Percentiles rank a stretch among this genome's conserved stretches.
Evolutionary conservation across 1,140 invertebrate genomes (phyloP).

Genomic region (Trinorchestia longiramus): DNA sequence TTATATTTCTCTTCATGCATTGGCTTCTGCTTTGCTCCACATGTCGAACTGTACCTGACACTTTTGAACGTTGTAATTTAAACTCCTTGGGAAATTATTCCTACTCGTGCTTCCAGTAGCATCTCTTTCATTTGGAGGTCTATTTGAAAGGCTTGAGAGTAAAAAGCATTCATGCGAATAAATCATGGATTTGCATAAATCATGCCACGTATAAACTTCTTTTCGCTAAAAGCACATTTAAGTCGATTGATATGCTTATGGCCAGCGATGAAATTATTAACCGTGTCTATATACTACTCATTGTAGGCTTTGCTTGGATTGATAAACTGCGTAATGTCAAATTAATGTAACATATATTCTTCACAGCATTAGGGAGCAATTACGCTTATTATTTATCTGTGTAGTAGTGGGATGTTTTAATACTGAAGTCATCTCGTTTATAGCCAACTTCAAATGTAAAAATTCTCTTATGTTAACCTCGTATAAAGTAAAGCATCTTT

Average conservation of each 20-base stretch:
- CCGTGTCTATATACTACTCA: neutral
- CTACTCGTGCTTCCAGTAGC: neutral
- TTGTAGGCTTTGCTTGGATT: neutral
- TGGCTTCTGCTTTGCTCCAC: neutral
- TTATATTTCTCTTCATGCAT: neutral
- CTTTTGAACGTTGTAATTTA: neutral
- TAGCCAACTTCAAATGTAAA: no score
- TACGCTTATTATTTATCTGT: neutral
- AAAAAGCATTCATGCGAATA: neutral
- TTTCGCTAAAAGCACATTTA: neutral
- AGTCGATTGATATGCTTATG: no score
- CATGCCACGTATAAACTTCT: neutral
- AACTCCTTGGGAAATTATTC: neutral
- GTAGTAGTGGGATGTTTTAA: neutral
- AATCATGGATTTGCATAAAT: neutral
- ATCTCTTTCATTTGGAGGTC: neutral
- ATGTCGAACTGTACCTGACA: neutral
- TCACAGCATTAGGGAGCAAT: neutral
- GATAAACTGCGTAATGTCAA: neutral
- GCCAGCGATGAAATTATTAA: no score
- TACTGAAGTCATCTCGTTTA: neutral
- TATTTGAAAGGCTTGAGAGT: neutral
- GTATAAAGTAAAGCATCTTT: no score
- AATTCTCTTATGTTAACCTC: no score
- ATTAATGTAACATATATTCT: neutral